These are phyloP conservation scores for Lacerta bilineata DNA, from an alignment of 2,797 vertebrate species.

Conservation along the genomic window DNA sequence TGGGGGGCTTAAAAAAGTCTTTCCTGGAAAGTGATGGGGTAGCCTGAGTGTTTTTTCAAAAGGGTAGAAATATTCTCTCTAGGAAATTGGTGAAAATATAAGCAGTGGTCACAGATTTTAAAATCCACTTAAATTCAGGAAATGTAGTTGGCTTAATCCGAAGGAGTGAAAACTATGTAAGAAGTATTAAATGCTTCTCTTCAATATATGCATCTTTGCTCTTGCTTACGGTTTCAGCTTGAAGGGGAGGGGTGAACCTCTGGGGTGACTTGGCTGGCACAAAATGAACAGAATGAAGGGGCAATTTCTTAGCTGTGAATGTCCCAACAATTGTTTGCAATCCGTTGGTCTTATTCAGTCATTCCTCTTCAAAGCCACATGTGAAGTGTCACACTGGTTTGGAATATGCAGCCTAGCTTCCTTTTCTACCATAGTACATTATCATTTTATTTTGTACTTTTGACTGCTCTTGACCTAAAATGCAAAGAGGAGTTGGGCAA, in stretches of 20 bases:
- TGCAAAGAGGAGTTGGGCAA: neutral
- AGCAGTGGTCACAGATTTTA: slow-evolving; percentile 55
- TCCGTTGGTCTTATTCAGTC: slow-evolving; percentile 21
- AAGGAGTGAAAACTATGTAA: slow-evolving; percentile 66
- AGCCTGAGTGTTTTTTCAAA: slow-evolving; percentile 75
- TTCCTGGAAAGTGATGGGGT: slow-evolving; percentile 65
- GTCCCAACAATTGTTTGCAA: slow-evolving; percentile 3
- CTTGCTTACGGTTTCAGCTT: neutral
- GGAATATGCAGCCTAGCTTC: neutral
- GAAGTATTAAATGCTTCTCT: slow-evolving; percentile 45
- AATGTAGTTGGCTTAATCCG: slow-evolving; percentile 65
- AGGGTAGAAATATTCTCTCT: slow-evolving; percentile 49
- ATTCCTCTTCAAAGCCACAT: neutral
- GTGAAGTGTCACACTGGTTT: neutral
- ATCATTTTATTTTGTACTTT: neutral
- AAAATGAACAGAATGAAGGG: neutral
- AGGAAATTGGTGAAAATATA: slow-evolving; percentile 65
- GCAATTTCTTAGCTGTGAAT: slow-evolving; percentile 1
- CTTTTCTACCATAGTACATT: neutral
- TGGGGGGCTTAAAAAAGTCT: slow-evolving; percentile 79
- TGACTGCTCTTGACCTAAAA: slow-evolving; percentile 5
- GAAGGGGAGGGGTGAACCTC: neutral
- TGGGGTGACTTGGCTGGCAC: neutral
- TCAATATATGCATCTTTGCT: slow-evolving; percentile 36
- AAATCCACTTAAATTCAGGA: slow-evolving; percentile 59